Conservation (phyloP, 2,797 vertebrate genomes). For the Tenualosa thibaudeaui region DNA sequence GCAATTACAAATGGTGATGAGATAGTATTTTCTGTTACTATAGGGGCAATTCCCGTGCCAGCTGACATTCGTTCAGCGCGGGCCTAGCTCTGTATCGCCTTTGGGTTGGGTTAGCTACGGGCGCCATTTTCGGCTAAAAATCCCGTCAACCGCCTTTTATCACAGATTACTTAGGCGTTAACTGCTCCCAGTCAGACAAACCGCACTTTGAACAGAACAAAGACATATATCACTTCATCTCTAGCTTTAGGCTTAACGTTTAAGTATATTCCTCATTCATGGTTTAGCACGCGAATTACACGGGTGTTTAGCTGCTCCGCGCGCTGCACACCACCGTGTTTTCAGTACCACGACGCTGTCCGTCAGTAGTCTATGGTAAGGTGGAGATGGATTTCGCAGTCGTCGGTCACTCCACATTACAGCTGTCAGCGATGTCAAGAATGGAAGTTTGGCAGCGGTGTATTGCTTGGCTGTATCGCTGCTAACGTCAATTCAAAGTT, state of each 20-base stretch:
- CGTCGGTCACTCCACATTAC: constrained; percentile 12
- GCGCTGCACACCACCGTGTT: constrained; percentile 37
- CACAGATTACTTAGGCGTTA: constrained; percentile 36
- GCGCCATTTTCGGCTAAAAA: constrained; percentile 79
- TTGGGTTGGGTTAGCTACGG: constrained; percentile 66
- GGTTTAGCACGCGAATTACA: constrained; percentile 9
- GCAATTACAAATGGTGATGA: constrained; percentile 28
- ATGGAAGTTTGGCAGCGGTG: neutral
- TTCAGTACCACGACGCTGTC: constrained; percentile 80
- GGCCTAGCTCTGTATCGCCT: constrained; percentile 45
- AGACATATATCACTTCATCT: constrained; percentile 46
- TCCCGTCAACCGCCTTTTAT: constrained; percentile 39
- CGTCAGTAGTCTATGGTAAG: constrained; percentile 41
- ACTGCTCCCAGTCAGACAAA: constrained; percentile 38
- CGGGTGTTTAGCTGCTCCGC: neutral
- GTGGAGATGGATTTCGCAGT: constrained; percentile 30
- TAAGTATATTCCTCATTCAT: constrained; percentile 44
- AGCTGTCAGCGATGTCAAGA: constrained; percentile 2
- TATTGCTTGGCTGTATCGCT: neutral
- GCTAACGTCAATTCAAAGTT: neutral
- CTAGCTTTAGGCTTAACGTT: constrained; percentile 37
- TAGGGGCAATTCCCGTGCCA: constrained; percentile 30
- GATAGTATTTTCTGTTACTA: constrained; percentile 27
- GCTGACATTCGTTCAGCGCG: constrained; percentile 33
- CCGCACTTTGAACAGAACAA: constrained; percentile 66